These are phyloP conservation scores for Theristus sp. DNA, from an alignment of 2,888 invertebrate genomes.

Conservation along the genomic window DNA sequence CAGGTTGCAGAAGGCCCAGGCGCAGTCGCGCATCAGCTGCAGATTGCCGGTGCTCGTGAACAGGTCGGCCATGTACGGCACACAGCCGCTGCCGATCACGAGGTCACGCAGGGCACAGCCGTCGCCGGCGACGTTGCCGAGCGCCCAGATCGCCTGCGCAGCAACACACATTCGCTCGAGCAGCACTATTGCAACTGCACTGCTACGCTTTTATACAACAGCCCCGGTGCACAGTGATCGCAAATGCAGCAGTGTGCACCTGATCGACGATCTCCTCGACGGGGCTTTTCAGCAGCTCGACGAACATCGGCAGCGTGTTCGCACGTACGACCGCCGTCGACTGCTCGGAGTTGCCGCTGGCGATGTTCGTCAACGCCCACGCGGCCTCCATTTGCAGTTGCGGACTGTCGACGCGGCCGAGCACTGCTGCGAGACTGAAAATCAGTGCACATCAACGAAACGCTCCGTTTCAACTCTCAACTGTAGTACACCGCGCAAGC, in stretches of 20 bases:
- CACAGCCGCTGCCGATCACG: background rate
- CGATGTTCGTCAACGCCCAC: conserved; percentile 9
- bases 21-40: background rate
- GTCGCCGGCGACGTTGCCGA: background rate
- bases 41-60: too few relatives aligned
- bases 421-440: too few relatives aligned
- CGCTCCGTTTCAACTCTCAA: too few relatives aligned
- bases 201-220: too few relatives aligned
- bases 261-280: background rate
- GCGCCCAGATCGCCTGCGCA: background rate
- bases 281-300: background rate
- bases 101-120: background rate
- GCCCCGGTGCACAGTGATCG: too few relatives aligned
- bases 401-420: too few relatives aligned
- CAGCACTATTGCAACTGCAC: too few relatives aligned
- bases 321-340: conserved; percentile 10
- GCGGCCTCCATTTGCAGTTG: conserved; percentile 2
- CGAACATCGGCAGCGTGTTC: conserved; percentile 1
- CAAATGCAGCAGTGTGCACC: too few relatives aligned
- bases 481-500: too few relatives aligned
- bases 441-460: too few relatives aligned
- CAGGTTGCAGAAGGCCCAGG: background rate
- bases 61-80: too few relatives aligned
- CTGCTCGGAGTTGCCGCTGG: conserved; percentile 6
- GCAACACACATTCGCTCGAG: too few relatives aligned